Conservation (phyloP, 2,888 invertebrate genomes). For the Agelastica alni region DNA sequence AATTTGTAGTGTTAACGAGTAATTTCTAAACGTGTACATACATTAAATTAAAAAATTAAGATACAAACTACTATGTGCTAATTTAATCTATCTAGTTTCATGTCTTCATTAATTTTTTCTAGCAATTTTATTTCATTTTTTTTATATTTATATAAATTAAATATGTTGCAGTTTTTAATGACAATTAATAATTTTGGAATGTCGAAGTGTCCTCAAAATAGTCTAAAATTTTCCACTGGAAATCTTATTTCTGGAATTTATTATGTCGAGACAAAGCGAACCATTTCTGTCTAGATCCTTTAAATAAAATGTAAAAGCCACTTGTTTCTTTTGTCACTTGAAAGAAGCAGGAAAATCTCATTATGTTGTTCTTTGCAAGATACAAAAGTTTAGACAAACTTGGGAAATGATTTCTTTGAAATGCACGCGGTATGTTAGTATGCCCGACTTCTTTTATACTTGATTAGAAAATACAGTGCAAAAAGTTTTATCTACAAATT, state of each 20-base stretch:
- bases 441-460: conserved; percentile 27
- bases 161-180: no score
- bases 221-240: no score
- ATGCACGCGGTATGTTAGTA: conserved; percentile 16
- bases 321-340: conserved; percentile 29
- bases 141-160: no score
- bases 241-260: conserved; percentile 7
- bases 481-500: conserved; percentile 20
- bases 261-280: conserved; percentile 22
- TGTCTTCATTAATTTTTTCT: no score
- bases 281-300: conserved; percentile 21
- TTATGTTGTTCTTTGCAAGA: conserved; percentile 31
- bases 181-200: no score
- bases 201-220: no score
- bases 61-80: no score
- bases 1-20: no score
- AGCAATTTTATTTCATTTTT: no score
- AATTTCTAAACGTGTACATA: no score
- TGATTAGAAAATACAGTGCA: conserved; percentile 26
- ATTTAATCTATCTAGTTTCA: no score
- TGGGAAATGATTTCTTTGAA: conserved; percentile 28
- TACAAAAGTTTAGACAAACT: conserved; percentile 27
- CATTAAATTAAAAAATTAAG: no score
- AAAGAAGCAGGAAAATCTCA: conserved; percentile 26
- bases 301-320: conserved; percentile 28